These are phyloP conservation scores for Drosophila ananassae DNA, from an alignment of 1,140 invertebrate species.

Conservation along the genomic window DNA sequence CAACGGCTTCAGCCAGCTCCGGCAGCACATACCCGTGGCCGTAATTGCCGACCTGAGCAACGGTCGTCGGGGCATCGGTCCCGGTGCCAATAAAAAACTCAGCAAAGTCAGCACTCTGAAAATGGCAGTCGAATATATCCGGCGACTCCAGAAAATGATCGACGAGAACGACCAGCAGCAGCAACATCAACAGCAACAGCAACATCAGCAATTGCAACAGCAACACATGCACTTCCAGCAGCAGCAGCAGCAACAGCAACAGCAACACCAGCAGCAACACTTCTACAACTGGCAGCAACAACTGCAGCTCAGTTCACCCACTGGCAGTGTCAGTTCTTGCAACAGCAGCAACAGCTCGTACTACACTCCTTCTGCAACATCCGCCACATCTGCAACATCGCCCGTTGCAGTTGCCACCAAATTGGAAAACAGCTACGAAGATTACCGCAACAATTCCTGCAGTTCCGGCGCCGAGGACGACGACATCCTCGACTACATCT, in stretches of 20 bases:
- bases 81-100: conserved; percentile 91
- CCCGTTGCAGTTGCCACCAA: conserved; percentile 30
- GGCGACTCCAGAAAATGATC: conserved; percentile 92
- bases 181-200: conserved; percentile 32
- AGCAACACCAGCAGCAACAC: conserved; percentile 58
- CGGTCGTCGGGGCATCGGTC: conserved; percentile 85
- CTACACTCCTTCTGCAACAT: conserved; percentile 13
- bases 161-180: conserved; percentile 68
- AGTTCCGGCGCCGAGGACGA: conserved; percentile 89
- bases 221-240: conserved; percentile 25
- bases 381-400: conserved; percentile 5
- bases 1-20: conserved; percentile 94
- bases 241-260: conserved; percentile 33
- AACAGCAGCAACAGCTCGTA: conserved; percentile 29
- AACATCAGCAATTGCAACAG: conserved; percentile 12
- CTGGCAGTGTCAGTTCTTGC: conserved; percentile 53
- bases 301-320: conserved; percentile 42
- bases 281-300: conserved; percentile 56
- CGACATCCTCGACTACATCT: conserved; percentile 94
- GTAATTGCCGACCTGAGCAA: conserved; percentile 89
- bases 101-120: conserved; percentile 97
- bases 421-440: conserved; percentile 59
- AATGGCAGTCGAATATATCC: conserved; percentile 97
- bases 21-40: conserved; percentile 93
- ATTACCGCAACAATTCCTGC: conserved; percentile 73